Percentiles rank a stretch among this genome's conserved stretches.
Evolutionary conservation across 2,888 invertebrate species (phyloP).

Genomic region (Eupithecia vulgata): DNA sequence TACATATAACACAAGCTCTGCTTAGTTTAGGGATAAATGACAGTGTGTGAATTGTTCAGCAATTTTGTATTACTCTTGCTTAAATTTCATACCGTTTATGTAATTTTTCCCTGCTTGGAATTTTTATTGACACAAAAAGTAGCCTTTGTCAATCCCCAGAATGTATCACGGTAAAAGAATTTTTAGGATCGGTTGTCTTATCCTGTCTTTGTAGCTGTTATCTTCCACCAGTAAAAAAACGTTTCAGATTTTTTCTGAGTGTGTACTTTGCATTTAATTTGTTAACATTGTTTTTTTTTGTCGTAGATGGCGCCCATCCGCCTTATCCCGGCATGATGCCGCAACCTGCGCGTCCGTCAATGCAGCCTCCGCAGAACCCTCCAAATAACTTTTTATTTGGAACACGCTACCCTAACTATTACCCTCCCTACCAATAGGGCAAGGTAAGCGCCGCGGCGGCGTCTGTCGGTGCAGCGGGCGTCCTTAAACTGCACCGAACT

Average conservation of each 20-base stretch:
- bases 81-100: no score
- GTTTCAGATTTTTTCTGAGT: no score
- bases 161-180: background rate
- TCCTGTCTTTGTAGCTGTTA: no score
- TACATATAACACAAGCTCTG: no score
- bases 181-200: background rate
- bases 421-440: conserved; percentile 32
- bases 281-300: background rate
- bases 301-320: background rate
- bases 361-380: conserved; percentile 5
- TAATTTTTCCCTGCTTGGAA: no score
- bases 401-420: conserved; percentile 25
- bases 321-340: background rate
- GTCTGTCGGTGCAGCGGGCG: background rate
- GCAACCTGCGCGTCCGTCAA: background rate
- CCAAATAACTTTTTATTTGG: conserved; percentile 23
- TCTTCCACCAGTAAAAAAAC: background rate
- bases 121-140: background rate
- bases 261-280: background rate
- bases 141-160: background rate
- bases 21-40: no score
- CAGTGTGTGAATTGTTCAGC: no score
- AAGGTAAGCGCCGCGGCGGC: conserved; percentile 20
- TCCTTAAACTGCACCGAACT: background rate
- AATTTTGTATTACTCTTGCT: no score